Evolutionary conservation across 2,797 vertebrate genomes (phyloP).

Genomic region (Neopelma chrysocephalum): DNA sequence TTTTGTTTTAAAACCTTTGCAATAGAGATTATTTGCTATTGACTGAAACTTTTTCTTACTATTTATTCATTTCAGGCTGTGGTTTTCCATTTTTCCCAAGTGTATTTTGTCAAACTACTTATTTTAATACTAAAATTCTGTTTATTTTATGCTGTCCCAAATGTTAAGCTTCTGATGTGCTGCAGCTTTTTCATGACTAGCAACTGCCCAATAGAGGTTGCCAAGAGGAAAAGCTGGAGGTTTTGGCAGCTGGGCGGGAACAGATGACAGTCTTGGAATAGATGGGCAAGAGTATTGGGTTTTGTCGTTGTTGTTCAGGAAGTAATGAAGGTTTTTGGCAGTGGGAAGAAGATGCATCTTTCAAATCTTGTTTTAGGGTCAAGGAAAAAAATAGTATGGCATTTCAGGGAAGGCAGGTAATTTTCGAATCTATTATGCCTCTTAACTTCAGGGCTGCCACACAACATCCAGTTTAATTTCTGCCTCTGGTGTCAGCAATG

Average conservation of each 20-base stretch:
- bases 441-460: neutral
- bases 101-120: conserved; percentile 24
- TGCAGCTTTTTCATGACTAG: conserved; percentile 49
- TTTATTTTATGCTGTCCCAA: conserved; percentile 55
- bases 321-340: conserved; percentile 47
- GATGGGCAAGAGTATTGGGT: conserved; percentile 12
- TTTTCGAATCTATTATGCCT: neutral
- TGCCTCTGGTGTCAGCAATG: neutral
- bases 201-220: conserved; percentile 49
- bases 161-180: conserved; percentile 54
- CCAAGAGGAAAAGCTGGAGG: conserved; percentile 65
- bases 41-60: neutral
- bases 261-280: conserved; percentile 62
- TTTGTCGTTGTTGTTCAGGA: conserved; percentile 60
- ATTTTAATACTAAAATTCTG: conserved; percentile 33
- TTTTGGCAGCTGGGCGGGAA: conserved; percentile 69
- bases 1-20: neutral
- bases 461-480: neutral
- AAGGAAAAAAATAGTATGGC: neutral
- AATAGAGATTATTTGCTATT: neutral
- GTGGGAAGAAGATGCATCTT: neutral
- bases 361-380: conserved; percentile 11
- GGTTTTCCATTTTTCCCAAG: neutral
- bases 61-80: neutral
- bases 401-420: neutral